Conservation (phyloP, 2,113 vertebrate genomes). For the Chaenocephalus aceratus region DNA sequence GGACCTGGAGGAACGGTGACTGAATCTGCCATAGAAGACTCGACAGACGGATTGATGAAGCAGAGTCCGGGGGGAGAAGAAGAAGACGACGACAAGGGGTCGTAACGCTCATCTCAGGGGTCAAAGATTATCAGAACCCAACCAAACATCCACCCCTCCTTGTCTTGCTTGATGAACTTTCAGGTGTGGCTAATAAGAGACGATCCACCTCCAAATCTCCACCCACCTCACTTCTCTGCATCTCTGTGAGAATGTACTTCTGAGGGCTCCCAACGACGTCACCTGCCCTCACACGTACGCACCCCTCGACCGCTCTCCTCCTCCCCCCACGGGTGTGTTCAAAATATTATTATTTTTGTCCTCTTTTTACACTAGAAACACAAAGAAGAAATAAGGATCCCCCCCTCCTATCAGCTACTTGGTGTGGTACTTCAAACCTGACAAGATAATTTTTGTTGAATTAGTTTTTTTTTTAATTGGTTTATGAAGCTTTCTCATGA, state of each 20-base stretch:
- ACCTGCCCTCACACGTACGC: slow-evolving; percentile 67
- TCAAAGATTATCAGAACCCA: slow-evolving; percentile 66
- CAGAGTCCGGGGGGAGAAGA: slow-evolving; percentile 56
- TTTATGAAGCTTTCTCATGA: slow-evolving; percentile 91
- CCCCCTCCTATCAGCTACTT: slow-evolving; percentile 86
- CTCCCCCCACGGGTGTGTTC: slow-evolving; percentile 58
- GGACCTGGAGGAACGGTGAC: slow-evolving; percentile 69
- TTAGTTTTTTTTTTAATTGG: slow-evolving; percentile 84
- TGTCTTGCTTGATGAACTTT: slow-evolving; percentile 64
- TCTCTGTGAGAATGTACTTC: slow-evolving; percentile 94
- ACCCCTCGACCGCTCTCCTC: slow-evolving; percentile 63
- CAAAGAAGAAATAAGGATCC: slow-evolving; percentile 71
- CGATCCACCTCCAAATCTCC: slow-evolving; percentile 43
- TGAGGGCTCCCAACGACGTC: slow-evolving; percentile 90
- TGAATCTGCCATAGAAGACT: slow-evolving; percentile 65
- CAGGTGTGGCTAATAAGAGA: slow-evolving; percentile 54
- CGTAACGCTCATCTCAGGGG: slow-evolving; percentile 74
- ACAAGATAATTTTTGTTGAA: slow-evolving; percentile 82
- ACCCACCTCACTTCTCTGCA: slow-evolving; percentile 81
- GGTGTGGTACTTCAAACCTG: slow-evolving; percentile 89
- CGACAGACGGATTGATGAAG: slow-evolving; percentile 60
- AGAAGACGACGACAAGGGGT: slow-evolving; percentile 47
- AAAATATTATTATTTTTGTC: slow-evolving; percentile 20
- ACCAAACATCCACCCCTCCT: slow-evolving; percentile 68
- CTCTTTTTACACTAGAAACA: slow-evolving; percentile 62